phyloP scores from a whole-genome alignment of 1,140 invertebrate species.

The Colletes gigas region DNA sequence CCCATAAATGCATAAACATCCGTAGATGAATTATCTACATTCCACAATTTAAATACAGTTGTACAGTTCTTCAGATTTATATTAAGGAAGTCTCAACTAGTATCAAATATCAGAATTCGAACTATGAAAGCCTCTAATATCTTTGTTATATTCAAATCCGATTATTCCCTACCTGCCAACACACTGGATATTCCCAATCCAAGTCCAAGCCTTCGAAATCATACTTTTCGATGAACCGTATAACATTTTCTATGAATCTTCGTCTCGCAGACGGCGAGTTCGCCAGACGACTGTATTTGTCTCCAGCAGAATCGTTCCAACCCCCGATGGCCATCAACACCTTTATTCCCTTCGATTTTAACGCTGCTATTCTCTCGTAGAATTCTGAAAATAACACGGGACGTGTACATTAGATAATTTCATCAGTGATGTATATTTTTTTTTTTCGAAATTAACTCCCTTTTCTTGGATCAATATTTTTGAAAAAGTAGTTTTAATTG shows the following conservation, averaged over 20 bases:
- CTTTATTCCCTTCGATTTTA: conserved; percentile 82
- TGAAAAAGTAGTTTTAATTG: no score
- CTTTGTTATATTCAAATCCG: not conserved
- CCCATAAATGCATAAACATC: no score
- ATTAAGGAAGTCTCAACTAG: no score
- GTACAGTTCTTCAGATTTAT: no score
- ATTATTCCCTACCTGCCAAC: conserved; percentile 81
- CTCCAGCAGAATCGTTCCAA: conserved; percentile 85
- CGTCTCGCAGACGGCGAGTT: conserved; percentile 78
- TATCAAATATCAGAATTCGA: no score
- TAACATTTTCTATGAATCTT: conserved; percentile 81
- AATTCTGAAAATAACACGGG: conserved; percentile 76
- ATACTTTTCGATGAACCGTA: conserved; percentile 83
- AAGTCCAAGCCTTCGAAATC: conserved; percentile 84
- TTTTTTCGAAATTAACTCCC: no score
- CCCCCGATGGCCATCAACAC: conserved; percentile 85
- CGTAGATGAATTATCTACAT: no score
- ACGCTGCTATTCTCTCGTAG: conserved; percentile 82
- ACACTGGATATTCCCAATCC: conserved; percentile 86
- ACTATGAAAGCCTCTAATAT: no score
- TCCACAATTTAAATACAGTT: no score
- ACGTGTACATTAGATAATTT: no score
- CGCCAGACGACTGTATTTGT: conserved; percentile 84
- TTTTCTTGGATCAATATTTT: no score
- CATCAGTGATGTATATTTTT: no score